These are phyloP conservation scores for Alectura lathami DNA, from an alignment of 2,113 vertebrate genomes.

Conservation along the genomic window DNA sequence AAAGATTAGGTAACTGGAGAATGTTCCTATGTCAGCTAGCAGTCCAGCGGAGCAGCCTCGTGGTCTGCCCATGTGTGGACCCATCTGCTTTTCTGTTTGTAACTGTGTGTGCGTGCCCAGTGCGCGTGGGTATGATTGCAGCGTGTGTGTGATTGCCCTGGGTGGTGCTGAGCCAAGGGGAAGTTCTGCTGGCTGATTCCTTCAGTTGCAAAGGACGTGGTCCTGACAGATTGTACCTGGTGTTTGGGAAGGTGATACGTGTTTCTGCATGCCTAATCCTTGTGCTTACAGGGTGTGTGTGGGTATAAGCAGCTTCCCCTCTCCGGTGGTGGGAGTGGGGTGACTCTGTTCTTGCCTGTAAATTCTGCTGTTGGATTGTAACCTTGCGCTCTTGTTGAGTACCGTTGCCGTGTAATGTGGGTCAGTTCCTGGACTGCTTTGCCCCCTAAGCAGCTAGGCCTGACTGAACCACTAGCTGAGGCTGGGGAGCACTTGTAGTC, in stretches of 20 bases:
- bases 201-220: background rate
- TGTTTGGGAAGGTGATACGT: background rate
- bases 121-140: background rate
- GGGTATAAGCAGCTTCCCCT: background rate
- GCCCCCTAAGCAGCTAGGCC: background rate
- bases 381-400: background rate
- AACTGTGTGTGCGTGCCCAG: background rate
- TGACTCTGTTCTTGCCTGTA: background rate
- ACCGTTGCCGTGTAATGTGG: background rate
- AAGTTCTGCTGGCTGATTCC: background rate
- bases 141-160: background rate
- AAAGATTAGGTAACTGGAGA: slow-evolving; percentile 27
- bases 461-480: background rate
- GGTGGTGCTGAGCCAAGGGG: background rate
- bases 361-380: background rate
- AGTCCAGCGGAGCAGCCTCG: background rate
- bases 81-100: background rate
- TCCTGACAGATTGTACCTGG: background rate
- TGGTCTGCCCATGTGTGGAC: background rate
- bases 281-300: background rate
- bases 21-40: background rate
- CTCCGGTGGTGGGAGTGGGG: background rate
- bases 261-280: background rate
- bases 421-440: background rate
- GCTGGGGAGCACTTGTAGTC: background rate